Percentiles rank a stretch among this genome's conserved stretches.
Conservation (phyloP, 1,140 invertebrate genomes). For the Proales similis region DNA sequence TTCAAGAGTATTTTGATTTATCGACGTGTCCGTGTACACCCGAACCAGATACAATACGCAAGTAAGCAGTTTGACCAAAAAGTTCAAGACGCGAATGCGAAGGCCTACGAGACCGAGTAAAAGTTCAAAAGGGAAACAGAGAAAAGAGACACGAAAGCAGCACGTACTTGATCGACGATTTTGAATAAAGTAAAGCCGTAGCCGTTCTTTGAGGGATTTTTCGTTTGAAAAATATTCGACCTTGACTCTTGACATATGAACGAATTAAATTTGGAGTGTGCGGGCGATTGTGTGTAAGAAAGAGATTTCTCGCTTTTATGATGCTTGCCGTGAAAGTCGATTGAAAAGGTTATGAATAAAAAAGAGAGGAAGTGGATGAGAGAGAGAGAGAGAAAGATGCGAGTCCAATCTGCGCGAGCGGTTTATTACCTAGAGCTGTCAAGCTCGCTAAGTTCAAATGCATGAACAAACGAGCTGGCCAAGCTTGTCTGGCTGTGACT, state of each 20-base stretch:
- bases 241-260: constrained; percentile 85
- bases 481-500: too few species aligned
- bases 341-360: too few species aligned
- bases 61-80: constrained; percentile 88
- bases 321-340: too few species aligned
- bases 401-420: too few species aligned
- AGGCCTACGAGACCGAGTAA: constrained; percentile 63
- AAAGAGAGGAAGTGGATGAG: too few species aligned
- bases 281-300: too few species aligned
- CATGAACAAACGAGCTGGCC: too few species aligned
- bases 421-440: too few species aligned
- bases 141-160: constrained; percentile 1
- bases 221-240: constrained; percentile 98
- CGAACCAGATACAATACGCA: constrained; percentile 89
- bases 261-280: neutral
- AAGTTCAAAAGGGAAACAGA: neutral
- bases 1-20: constrained; percentile 11
- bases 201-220: constrained; percentile 92
- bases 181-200: constrained; percentile 96
- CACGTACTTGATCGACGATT: constrained; percentile 96
- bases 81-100: constrained; percentile 88
- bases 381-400: too few species aligned
- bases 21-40: constrained; percentile 69
- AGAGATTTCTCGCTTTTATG: too few species aligned
- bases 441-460: too few species aligned